Evolutionary conservation across 2,797 vertebrate genomes (phyloP).

Genomic region (Cercopithecus mitis): DNA sequence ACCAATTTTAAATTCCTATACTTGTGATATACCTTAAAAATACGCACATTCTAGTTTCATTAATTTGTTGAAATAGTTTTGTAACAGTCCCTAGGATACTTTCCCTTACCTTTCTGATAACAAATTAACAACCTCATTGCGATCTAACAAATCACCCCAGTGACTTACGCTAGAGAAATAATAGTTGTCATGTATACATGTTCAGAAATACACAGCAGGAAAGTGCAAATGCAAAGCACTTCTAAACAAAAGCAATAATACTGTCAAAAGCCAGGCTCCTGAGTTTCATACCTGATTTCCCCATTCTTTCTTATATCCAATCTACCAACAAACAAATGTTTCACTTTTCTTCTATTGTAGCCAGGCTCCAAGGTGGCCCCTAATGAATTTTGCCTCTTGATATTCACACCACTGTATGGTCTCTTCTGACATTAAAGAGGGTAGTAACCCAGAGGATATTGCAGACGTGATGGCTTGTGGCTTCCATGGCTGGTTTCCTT

Average conservation of each 20-base stretch:
- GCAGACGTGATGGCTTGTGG: background rate
- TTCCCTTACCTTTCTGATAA: constrained; percentile 2
- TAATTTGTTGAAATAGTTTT: background rate
- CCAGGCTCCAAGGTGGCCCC: background rate
- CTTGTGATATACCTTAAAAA: background rate
- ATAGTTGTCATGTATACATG: background rate
- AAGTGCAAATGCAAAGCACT: background rate
- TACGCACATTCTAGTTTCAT: background rate
- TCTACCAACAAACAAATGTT: background rate
- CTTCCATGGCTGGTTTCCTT: background rate
- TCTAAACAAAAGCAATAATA: background rate
- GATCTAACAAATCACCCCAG: background rate
- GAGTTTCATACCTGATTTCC: background rate
- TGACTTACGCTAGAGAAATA: background rate
- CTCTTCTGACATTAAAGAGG: background rate
- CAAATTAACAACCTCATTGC: background rate
- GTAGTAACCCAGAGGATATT: background rate
- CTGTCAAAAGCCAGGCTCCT: background rate
- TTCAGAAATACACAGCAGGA: background rate
- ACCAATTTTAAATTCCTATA: background rate
- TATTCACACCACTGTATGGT: background rate
- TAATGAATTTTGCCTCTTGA: background rate
- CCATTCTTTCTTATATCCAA: background rate
- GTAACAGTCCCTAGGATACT: background rate
- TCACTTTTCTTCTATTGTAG: background rate